phyloP scores from a whole-genome alignment of 2,888 invertebrate species.

The Meteorus colon region DNA sequence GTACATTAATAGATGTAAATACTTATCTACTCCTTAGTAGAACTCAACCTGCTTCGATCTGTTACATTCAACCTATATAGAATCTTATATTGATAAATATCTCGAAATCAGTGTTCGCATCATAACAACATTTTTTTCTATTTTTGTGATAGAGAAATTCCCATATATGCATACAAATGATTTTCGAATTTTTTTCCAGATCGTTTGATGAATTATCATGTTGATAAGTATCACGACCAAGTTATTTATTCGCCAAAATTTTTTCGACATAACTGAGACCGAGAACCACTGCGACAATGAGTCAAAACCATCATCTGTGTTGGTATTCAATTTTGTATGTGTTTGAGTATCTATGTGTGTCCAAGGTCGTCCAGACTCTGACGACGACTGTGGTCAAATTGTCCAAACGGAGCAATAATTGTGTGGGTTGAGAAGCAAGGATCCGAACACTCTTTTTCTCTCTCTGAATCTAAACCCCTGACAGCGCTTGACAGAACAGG shows the following conservation, averaged over 20 bases:
- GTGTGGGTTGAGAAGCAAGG: constrained; percentile 2
- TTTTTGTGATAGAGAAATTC: too few relatives aligned
- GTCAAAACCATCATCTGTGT: constrained; percentile 48
- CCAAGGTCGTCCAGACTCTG: constrained; percentile 50
- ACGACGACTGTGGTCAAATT: constrained; percentile 27
- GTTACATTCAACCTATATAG: too few relatives aligned
- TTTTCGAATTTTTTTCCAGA: too few relatives aligned
- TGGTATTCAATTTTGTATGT: constrained; percentile 42
- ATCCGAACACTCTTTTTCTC: not conserved
- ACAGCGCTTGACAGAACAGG: not conserved
- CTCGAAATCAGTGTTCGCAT: too few relatives aligned
- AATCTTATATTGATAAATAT: too few relatives aligned
- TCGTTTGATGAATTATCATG: too few relatives aligned
- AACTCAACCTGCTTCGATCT: too few relatives aligned
- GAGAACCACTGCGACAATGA: constrained; percentile 44
- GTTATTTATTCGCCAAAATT: not conserved
- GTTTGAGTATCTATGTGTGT: not conserved
- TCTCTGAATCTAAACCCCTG: constrained; percentile 12
- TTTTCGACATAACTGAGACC: not conserved
- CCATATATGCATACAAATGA: too few relatives aligned
- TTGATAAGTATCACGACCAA: too few relatives aligned
- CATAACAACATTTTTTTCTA: too few relatives aligned
- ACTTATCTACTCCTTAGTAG: too few relatives aligned
- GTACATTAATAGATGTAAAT: too few relatives aligned
- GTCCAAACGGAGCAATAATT: constrained; percentile 33